These are phyloP conservation scores for Cyprinodon diabolis DNA, from an alignment of 2,797 vertebrate species.

Conservation along the genomic window DNA sequence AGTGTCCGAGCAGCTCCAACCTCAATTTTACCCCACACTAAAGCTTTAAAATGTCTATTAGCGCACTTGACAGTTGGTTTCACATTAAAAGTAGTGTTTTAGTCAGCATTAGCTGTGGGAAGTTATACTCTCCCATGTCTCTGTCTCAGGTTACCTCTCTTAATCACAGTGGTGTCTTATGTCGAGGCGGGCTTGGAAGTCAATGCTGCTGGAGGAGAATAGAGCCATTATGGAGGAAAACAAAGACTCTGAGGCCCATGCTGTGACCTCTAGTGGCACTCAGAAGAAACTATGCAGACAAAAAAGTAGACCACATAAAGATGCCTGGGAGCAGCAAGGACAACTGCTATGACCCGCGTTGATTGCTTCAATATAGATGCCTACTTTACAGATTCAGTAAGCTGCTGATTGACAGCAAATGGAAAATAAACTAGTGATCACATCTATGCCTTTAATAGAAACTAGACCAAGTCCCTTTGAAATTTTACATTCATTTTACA, in stretches of 20 bases:
- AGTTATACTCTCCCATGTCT: conserved; percentile 16
- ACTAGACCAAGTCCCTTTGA: not conserved
- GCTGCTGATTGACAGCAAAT: conserved; percentile 22
- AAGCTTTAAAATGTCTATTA: not conserved
- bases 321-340: conserved; percentile 58
- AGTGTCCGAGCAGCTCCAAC: not conserved
- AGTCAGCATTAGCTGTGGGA: conserved; percentile 24
- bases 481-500: no score
- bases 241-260: conserved; percentile 79
- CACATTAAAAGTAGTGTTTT: not conserved
- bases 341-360: conserved; percentile 38
- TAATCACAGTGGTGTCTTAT: conserved; percentile 71
- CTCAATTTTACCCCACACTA: not conserved
- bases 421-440: not conserved
- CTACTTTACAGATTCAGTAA: conserved; percentile 48
- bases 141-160: conserved; percentile 44
- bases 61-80: not conserved
- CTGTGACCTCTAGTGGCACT: conserved; percentile 78
- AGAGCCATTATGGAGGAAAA: conserved; percentile 77
- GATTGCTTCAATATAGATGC: conserved; percentile 57
- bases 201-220: conserved; percentile 71
- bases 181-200: conserved; percentile 61
- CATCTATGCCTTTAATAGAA: not conserved
- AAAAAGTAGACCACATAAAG: conserved; percentile 51
- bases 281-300: conserved; percentile 59